Percentiles rank a stretch among this genome's conserved stretches.
Conservation (phyloP, 2,888 invertebrate genomes). For the Galeruca laticollis region DNA sequence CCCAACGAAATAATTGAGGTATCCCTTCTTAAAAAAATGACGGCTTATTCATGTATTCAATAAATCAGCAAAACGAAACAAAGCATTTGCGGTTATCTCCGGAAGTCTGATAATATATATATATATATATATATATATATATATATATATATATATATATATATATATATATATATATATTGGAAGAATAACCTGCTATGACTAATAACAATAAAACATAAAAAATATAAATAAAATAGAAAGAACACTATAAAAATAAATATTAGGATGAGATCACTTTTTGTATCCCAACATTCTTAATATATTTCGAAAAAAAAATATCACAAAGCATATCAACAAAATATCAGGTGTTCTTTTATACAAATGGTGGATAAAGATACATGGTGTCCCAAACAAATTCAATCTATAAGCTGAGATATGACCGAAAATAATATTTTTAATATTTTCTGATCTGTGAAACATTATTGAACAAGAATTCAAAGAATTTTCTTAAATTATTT, state of each 20-base stretch:
- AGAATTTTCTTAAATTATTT: too few species aligned
- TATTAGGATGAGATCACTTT: conserved; percentile 22
- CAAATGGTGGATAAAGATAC: background rate
- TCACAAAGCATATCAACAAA: conserved; percentile 33
- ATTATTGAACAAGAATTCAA: background rate
- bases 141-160: too few species aligned
- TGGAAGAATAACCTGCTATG: conserved; percentile 25
- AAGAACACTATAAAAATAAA: conserved; percentile 31
- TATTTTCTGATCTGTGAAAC: too few species aligned
- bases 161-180: too few species aligned
- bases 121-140: too few species aligned
- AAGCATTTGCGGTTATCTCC: conserved; percentile 42
- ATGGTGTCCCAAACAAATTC: too few species aligned
- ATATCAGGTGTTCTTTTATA: conserved; percentile 13
- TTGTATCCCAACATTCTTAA: conserved; percentile 32
- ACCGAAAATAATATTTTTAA: too few species aligned
- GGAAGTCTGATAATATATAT: conserved; percentile 45
- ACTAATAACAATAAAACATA: conserved; percentile 25
- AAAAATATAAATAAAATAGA: conserved; percentile 29
- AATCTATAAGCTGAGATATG: too few species aligned
- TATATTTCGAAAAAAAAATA: conserved; percentile 31
- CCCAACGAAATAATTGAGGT: conserved; percentile 9
- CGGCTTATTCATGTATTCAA: background rate
- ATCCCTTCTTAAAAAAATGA: conserved; percentile 2
- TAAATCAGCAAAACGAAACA: conserved; percentile 18